These are phyloP conservation scores for Syngnathus acus DNA, from an alignment of 2,797 vertebrate species.

Conservation along the genomic window DNA sequence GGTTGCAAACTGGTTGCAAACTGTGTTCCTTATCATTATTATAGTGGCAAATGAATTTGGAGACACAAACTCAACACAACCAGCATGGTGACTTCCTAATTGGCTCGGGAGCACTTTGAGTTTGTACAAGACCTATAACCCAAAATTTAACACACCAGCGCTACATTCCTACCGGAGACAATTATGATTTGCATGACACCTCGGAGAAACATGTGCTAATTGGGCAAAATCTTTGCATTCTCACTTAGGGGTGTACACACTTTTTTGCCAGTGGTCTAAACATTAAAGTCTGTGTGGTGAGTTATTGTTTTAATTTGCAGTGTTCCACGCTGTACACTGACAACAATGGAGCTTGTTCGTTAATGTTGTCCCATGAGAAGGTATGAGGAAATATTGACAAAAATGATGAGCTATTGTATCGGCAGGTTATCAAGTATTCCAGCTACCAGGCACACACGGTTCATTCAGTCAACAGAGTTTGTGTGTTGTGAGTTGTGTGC, in stretches of 20 bases:
- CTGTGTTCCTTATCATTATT: too few species aligned
- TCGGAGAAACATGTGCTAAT: not conserved
- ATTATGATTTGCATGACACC: not conserved
- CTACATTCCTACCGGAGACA: not conserved
- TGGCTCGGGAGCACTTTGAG: too few species aligned
- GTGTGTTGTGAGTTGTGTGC: conserved; percentile 27
- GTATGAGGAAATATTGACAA: not conserved
- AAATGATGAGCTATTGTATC: not conserved
- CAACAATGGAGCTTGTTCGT: not conserved
- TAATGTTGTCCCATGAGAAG: not conserved
- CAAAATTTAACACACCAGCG: not conserved
- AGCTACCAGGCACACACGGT: not conserved
- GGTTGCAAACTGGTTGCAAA: too few species aligned
- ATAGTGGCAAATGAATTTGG: too few species aligned
- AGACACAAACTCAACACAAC: too few species aligned
- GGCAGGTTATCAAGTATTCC: not conserved
- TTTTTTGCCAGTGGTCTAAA: not conserved
- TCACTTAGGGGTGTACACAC: not conserved
- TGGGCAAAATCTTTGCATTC: not conserved
- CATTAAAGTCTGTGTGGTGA: not conserved
- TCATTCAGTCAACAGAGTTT: conserved; percentile 1
- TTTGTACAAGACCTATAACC: too few species aligned
- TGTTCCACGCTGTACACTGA: not conserved
- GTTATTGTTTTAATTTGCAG: not conserved
- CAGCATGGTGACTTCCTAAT: too few species aligned